A percentile compares a stretch with the other conserved stretches of the same genome.
Conservation (phyloP, 2,888 invertebrate species). For the Synanthedon myopaeformis region DNA sequence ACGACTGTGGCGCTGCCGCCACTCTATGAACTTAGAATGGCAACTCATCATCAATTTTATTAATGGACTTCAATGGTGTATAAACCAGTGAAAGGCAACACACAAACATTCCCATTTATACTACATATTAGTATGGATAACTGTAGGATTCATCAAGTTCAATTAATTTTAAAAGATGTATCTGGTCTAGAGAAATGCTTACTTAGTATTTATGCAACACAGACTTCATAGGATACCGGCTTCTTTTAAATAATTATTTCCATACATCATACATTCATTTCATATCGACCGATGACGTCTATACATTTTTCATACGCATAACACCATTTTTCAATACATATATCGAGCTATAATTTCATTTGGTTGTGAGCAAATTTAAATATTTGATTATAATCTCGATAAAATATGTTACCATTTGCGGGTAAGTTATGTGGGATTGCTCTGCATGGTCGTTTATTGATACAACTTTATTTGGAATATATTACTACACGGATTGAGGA, state of each 20-base stretch:
- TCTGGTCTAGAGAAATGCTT: too few relatives aligned
- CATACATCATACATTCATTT: constrained; percentile 40
- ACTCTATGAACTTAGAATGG: too few relatives aligned
- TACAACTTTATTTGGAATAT: background rate
- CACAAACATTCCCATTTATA: too few relatives aligned
- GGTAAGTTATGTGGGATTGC: background rate
- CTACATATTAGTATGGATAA: too few relatives aligned
- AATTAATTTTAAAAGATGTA: too few relatives aligned
- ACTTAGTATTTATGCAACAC: constrained; percentile 16
- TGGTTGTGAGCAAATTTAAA: constrained; percentile 37
- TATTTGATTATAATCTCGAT: constrained; percentile 56
- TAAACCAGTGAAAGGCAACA: too few relatives aligned
- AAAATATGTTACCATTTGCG: constrained; percentile 24
- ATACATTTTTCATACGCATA: constrained; percentile 42
- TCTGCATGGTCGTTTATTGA: background rate
- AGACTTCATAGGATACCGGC: constrained; percentile 19
- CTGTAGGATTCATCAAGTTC: too few relatives aligned
- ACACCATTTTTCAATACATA: constrained; percentile 19
- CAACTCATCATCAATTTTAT: too few relatives aligned
- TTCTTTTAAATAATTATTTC: constrained; percentile 34
- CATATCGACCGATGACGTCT: constrained; percentile 15
- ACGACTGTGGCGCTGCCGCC: too few relatives aligned
- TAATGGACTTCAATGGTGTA: too few relatives aligned
- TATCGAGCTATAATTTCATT: constrained; percentile 18
- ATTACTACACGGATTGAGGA: background rate